phyloP scores from a whole-genome alignment of 2,888 invertebrate species.

The Flexamia atlantica region DNA sequence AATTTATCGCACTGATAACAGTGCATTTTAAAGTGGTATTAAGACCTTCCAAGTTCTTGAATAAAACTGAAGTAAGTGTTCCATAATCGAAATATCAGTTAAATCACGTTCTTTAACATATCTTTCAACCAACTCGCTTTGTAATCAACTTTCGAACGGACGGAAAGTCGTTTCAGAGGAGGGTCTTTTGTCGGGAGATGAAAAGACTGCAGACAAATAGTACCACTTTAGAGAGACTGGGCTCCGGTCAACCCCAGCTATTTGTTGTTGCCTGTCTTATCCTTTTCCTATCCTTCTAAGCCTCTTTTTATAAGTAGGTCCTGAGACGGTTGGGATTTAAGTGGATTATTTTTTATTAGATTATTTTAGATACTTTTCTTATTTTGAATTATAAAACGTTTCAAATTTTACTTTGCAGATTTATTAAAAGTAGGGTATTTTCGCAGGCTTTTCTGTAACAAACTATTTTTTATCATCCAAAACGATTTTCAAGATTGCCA shows the following conservation, averaged over 20 bases:
- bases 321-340: not conserved
- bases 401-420: no score
- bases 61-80: no score
- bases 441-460: no score
- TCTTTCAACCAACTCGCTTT: no score
- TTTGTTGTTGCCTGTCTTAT: slow-evolving; percentile 21
- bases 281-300: slow-evolving; percentile 27
- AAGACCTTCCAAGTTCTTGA: no score
- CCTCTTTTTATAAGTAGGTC: not conserved
- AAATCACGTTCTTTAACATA: no score
- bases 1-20: no score
- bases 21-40: no score
- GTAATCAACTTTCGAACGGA: not conserved
- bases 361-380: not conserved
- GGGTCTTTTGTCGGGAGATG: slow-evolving; percentile 17
- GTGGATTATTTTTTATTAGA: not conserved
- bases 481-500: no score
- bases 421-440: no score
- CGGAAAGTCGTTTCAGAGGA: not conserved
- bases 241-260: not conserved
- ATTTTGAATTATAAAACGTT: not conserved
- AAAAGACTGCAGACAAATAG: slow-evolving; percentile 21
- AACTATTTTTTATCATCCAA: no score
- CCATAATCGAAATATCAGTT: no score
- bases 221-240: slow-evolving; percentile 17